Percentiles rank a stretch among this genome's conserved stretches.
Evolutionary conservation across 2,888 invertebrate species (phyloP).

Genomic region (Xiphydria camelus): DNA sequence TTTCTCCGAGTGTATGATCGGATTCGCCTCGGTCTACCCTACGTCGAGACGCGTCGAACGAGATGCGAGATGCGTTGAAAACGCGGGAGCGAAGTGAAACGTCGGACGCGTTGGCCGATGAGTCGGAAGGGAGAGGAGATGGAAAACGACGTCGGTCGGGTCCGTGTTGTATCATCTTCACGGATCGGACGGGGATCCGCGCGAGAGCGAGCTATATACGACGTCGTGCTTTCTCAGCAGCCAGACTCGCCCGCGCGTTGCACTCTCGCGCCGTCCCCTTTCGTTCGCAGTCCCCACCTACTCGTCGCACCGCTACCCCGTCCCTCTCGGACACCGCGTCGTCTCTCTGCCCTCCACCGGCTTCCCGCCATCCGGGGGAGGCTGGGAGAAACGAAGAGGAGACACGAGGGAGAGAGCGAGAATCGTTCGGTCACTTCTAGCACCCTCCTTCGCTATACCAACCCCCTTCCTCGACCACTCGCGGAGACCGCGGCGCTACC

Average conservation of each 20-base stretch:
- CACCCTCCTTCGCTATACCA: too few relatives aligned
- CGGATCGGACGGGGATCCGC: constrained; percentile 35
- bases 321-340: constrained; percentile 8
- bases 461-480: background rate
- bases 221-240: constrained; percentile 38
- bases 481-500: too few relatives aligned
- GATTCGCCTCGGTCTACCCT: too few relatives aligned
- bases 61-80: too few relatives aligned
- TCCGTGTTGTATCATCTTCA: constrained; percentile 43
- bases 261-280: background rate
- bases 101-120: background rate
- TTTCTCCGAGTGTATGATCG: too few relatives aligned
- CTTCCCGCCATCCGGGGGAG: too few relatives aligned
- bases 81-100: background rate
- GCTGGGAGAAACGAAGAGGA: too few relatives aligned
- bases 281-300: constrained; percentile 10
- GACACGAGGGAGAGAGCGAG: too few relatives aligned
- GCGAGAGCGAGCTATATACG: constrained; percentile 19
- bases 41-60: too few relatives aligned
- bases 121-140: constrained; percentile 1
- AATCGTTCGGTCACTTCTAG: too few relatives aligned
- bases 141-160: constrained; percentile 23
- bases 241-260: constrained; percentile 12
- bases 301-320: background rate
- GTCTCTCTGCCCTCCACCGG: constrained; percentile 11